Base-by-base conservation (phyloP, 2,888 invertebrate genomes). In the Xestia xanthographa region DNA sequence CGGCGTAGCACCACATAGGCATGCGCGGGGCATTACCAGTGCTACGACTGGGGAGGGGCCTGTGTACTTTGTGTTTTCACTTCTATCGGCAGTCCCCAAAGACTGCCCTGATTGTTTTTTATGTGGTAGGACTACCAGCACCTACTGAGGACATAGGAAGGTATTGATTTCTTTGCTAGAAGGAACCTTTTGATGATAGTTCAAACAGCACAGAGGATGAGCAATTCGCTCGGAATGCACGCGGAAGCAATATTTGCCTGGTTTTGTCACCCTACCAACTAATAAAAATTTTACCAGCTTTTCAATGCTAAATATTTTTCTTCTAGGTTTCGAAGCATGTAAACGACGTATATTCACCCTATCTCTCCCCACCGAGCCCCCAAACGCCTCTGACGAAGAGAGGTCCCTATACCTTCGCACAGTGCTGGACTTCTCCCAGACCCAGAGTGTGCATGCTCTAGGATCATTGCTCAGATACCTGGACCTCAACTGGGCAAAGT, bases 381-480 rank as follows among this genome's bases (percentile, higher is more conserved):
- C 92, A 0, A 92, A 97, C 84, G 94, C 96, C 48, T 94, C 95
- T 0, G 97, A 97, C 22, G 96, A 95, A 20, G 97, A 97, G 79
- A 96, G 97, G 68, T 93, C 94, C 5, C 89, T 97, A 26, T 98
- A 97, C 89, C 95, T 98, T 0, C 96, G 97, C 72, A 97, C 98
- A 0, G 92, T 97, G 1, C 90, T 98, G 1, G 97, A 98, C 92
- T 97, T 98, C 90, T 96, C 96, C 62, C 97, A 97, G 80, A 96
- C 95, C 11, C 95, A 97, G 71, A 97, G 97, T 78, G 96, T 98
- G 6, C 97, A 98, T 88, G 97, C 98, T 0, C 92, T 98, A 5
- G 98, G 98, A 8, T 97, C 98, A 0, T 93, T 98, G 60, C 93
- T 98, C 34, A 97, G 97, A 88, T 98, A 97, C 91, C 89, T 98